Base-by-base conservation (phyloP, 2,888 invertebrate genomes). In the Nephrotoma flavescens region DNA sequence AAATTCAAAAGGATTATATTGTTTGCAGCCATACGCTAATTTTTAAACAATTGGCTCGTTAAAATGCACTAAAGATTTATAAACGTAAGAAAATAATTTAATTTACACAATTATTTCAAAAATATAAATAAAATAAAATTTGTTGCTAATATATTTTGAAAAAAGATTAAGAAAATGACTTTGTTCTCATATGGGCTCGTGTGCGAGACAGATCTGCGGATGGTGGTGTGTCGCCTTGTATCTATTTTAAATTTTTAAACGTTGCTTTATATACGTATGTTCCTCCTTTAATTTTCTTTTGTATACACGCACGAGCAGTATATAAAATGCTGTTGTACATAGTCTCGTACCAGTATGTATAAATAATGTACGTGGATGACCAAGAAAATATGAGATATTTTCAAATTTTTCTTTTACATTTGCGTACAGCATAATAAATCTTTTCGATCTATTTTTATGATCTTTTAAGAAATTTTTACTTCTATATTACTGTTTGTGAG, bases 351-450 rank as follows among this genome's bases (percentile, higher is more conserved):
- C 31, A 31, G 31, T 31, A 31, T 31, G 31, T 31, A 31, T 31
- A 31, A 31, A 3, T 31, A 31, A 31, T 31, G 31, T 31, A 31
- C 31, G 31, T 31, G 89, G 90, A 90, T 90, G 90, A 89, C 87
- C 87, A 86, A 87, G 44, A 86, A 86, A 86, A 71, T 7, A 11
- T 11, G 86, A 44, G n/a, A 9, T 41, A 45, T 52, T 57, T 4
- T 85, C 31, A 42, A 31, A 3, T 31, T 31, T 31, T 31, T 31
- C 15, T 71, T 71, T 71, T 71, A 11, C 11, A 71, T 71, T 71
- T 71, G 71, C 71, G 71, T 71, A 71, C 11, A 71, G 2, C 31
- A 9, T 31, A 71, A 71, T 71, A 71, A 71, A 71, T 71, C 71
- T 71, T 71, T 31, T 7, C 71, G 71, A 71, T 71, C 71, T 71